Evolutionary conservation across 92 coral and sea anemone species (phyloP), one percentile per base, ranked within the genome.

Genomic region (Micromussa lordhowensis): DNA sequence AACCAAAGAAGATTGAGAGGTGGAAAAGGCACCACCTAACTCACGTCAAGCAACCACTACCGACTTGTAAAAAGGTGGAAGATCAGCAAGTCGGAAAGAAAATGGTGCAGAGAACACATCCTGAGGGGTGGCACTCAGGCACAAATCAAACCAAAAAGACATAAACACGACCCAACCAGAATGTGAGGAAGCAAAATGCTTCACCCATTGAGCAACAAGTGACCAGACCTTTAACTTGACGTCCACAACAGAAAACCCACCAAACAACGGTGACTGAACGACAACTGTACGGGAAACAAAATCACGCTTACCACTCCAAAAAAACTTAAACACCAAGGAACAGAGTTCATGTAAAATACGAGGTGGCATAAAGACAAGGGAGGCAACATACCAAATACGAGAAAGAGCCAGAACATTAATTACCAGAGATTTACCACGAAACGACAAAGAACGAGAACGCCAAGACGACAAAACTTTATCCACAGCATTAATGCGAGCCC

Each of bases 321-420:
- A 84, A 24, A 82, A 88, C 1, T 58, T 10, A 32, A 70, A 84
- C 5, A 82, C 78, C 0, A 83, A 13, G 28, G 55, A 0, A 1
- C 54, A n/a, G 0, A 88, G 30, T 8, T 59, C 75, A 0, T 16
- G 2, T 0, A 3, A 0, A 0, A 88, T 82, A 66, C 70, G 49
- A 0, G 26, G 15, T 0, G 92, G 94, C 58, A 91, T 51, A 9
- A 31, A 75, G 0, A 77, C 70, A 0, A 61, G 29, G 17, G 89
- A 61, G 0, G 90, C 88, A 30, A 84, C 68, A 51, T 91, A 88
- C 94, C 92, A 91, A 3, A 91, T 40, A 13, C 79, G 82, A 16
- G 86, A 82, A 0, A 88, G 82, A 2, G 80, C 89, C 2, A 91
- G 57, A 9, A 82, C 83, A 35, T 91, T 88, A 21, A 84, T 48